These are phyloP conservation scores for Flexamia atlantica DNA, from an alignment of 2,888 invertebrate genomes.

Conservation along the genomic window DNA sequence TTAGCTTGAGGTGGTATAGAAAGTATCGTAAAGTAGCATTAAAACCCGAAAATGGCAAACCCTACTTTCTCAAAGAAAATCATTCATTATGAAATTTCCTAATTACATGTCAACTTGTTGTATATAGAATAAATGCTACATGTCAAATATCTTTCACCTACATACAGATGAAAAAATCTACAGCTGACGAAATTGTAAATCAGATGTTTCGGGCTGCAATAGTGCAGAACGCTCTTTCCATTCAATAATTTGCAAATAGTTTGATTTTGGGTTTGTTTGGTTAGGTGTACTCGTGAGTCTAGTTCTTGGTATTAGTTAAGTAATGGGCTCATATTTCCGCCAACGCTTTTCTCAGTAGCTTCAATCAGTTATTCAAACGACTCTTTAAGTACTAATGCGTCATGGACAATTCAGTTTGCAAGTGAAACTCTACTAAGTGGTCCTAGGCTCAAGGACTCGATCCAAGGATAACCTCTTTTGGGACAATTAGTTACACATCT, in stretches of 20 bases:
- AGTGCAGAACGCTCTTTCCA: neutral
- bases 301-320: neutral
- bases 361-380: neutral
- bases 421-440: constrained; percentile 14
- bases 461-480: constrained; percentile 37
- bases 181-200: neutral
- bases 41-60: too few relatives aligned
- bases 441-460: constrained; percentile 38
- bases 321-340: neutral
- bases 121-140: too few relatives aligned
- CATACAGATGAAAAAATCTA: neutral
- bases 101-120: too few relatives aligned
- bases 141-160: too few relatives aligned
- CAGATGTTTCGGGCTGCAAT: neutral
- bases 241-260: neutral
- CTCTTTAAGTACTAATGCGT: neutral
- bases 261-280: neutral
- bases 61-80: too few relatives aligned
- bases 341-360: neutral
- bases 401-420: neutral
- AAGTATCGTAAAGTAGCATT: too few relatives aligned
- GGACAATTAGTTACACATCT: neutral
- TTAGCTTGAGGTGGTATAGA: too few relatives aligned
- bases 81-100: too few relatives aligned
- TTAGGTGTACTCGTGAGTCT: neutral